Base-by-base conservation (phyloP, 2,888 invertebrate genomes). In the Ferdinandea cuprea region DNA sequence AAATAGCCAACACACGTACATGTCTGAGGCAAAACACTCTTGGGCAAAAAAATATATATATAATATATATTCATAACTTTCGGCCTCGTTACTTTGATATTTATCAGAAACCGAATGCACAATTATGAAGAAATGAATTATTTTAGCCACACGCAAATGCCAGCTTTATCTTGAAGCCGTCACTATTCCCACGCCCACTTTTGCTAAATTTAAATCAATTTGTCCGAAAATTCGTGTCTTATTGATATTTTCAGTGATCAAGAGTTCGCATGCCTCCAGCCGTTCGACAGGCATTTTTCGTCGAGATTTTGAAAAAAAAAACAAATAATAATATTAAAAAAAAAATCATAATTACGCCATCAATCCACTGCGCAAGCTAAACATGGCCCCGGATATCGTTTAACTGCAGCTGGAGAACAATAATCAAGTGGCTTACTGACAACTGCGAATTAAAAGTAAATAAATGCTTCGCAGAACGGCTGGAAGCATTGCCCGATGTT, bases 361-460 rank as follows among this genome's bases (percentile, higher is more conserved):
- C 72, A 78, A 68, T 78, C 71, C 28, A 63, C 28, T 63, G n/a
- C n/a, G n/a, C 25, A 63, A 54, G 59, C 11, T 65, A 71, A 63
- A 66, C 71, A 68, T 73, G 54, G 78, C 83, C 78, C 83, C 78
- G 83, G 83, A 77, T 83, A 83, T 81, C 48, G 73, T 58, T 77
- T 58, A 83, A 61, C 73, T 83, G 83, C 83, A 83, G 78, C 78
- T 83, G 83, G 78, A 73, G 78, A 83, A 78, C 83, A 83, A 78
- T 83, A 83, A 78, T 78, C 83, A 83, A 83, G 78, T 78, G 78
- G 42, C 83, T 83, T 83, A 83, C 78, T 83, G 83, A 83, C 83
- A 83, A 78, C 78, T 72, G 72, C 68, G 66, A 72, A 83, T 78
- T 78, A 83, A 78, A 83, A 78, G 63, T 65, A 78, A 83, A 78